A percentile compares a stretch with the other conserved stretches of the same genome.
Conservation (phyloP, 2,888 invertebrate species). For the Melangyna quadrimaculata region DNA sequence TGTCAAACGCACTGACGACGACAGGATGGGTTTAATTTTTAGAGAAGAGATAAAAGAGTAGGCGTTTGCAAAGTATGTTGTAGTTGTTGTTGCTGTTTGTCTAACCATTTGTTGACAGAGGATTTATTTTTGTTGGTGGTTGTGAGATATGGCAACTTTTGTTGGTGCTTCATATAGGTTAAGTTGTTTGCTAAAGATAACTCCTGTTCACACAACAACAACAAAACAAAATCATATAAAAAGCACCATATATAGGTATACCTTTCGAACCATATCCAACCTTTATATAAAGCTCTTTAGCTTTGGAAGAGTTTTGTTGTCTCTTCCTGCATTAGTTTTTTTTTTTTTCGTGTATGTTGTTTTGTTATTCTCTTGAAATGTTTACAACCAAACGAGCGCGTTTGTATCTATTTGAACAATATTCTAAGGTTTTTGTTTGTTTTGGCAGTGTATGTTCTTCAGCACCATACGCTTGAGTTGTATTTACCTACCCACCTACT, state of each 20-base stretch:
- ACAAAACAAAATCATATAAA: constrained; percentile 10
- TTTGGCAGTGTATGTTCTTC: constrained; percentile 66
- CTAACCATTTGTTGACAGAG: constrained; percentile 53
- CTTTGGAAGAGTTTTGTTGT: constrained; percentile 24
- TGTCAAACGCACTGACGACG: neutral
- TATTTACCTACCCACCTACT: constrained; percentile 17
- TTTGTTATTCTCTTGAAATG: constrained; percentile 38
- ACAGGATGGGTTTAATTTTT: neutral
- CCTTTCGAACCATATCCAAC: neutral
- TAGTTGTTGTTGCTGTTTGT: constrained; percentile 33
- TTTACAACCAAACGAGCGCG: constrained; percentile 56
- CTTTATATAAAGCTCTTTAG: constrained; percentile 19
- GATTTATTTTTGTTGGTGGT: constrained; percentile 32
- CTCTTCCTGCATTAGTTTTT: constrained; percentile 2
- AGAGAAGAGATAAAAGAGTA: neutral
- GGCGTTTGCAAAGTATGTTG: neutral
- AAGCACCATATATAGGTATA: neutral
- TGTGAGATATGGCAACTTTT: neutral
- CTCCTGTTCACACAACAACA: constrained; percentile 58
- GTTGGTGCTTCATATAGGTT: constrained; percentile 45
- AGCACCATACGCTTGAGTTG: constrained; percentile 59
- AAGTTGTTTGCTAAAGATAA: constrained; percentile 68
- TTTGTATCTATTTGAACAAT: constrained; percentile 61
- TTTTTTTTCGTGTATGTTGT: neutral
- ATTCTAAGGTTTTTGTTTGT: constrained; percentile 57